Conservation (phyloP, 2,888 invertebrate genomes). For the Drosophila subsilvestris region DNA sequence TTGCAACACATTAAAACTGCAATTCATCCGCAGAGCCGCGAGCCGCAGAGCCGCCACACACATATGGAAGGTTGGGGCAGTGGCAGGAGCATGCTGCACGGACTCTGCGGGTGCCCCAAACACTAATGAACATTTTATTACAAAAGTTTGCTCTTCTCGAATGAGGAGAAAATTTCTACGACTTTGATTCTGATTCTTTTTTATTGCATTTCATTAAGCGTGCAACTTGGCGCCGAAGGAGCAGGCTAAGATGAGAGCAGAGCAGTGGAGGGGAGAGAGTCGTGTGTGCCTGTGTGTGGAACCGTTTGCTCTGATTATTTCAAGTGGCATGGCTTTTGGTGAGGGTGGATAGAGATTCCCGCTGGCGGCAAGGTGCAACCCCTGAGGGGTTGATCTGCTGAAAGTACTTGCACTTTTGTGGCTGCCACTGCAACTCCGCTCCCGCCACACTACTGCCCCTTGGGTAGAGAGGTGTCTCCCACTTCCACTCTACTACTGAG, state of each 20-base stretch:
- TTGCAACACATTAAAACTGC: constrained; percentile 77
- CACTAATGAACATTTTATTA: constrained; percentile 82
- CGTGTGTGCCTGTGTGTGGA: background rate
- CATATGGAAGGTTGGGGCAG: constrained; percentile 12
- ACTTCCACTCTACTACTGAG: background rate
- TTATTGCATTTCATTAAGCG: constrained; percentile 39
- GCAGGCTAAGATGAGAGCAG: background rate
- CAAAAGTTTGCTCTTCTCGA: constrained; percentile 70
- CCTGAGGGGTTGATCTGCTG: background rate
- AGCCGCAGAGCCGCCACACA: constrained; percentile 39
- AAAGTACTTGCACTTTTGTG: background rate
- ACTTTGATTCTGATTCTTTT: constrained; percentile 21
- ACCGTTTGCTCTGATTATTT: background rate
- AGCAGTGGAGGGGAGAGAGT: background rate
- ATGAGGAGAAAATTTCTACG: constrained; percentile 43
- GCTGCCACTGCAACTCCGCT: background rate
- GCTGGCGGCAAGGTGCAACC: background rate
- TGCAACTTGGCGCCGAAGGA: constrained; percentile 24
- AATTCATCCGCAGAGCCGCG: constrained; percentile 62
- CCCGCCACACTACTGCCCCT: too few species aligned
- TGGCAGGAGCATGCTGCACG: background rate
- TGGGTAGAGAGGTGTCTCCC: background rate
- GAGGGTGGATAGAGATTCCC: too few species aligned
- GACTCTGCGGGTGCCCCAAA: constrained; percentile 61
- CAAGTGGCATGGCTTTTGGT: background rate